phyloP scores from a whole-genome alignment of 2,797 vertebrate genomes.

The Premnoplex brunnescens region DNA sequence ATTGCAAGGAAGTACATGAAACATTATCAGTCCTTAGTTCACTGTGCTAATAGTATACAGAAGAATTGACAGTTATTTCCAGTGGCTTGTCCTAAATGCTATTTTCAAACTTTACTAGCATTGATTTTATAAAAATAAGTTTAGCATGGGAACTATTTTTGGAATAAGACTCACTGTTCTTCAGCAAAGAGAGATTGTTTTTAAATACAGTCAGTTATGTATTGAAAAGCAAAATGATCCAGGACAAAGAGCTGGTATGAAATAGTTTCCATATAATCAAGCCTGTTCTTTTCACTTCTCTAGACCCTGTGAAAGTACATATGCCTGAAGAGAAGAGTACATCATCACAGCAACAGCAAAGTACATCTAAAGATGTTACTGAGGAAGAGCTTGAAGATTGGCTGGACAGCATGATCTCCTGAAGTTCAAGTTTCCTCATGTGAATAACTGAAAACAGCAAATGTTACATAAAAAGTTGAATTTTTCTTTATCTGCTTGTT shows the following conservation, averaged over 20 bases:
- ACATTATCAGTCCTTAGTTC: not conserved
- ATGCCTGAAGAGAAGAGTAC: constrained; percentile 38
- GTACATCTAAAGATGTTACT: constrained; percentile 61
- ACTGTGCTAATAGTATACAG: not conserved
- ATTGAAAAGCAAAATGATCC: not conserved
- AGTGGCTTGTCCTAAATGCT: not conserved
- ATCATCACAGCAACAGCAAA: constrained; percentile 33
- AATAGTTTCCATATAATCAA: not conserved
- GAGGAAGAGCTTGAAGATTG: constrained; percentile 92
- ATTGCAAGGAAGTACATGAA: not conserved
- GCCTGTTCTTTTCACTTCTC: constrained; percentile 21
- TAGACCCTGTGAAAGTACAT: constrained; percentile 29
- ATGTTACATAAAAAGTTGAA: not conserved
- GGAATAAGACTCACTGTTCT: not conserved
- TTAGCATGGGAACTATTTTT: not conserved
- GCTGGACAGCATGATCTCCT: constrained; percentile 94
- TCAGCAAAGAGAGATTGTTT: not conserved
- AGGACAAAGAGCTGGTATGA: not conserved
- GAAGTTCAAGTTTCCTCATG: not conserved
- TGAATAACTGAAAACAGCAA: not conserved
- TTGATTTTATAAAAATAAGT: not conserved
- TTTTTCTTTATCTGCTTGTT: not conserved
- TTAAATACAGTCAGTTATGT: not conserved
- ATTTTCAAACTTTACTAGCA: not conserved
- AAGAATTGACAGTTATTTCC: not conserved